Evolutionary conservation across 2,888 invertebrate species (phyloP), one percentile per base, ranked within the genome.

Genomic region (Lysandra bellargus): DNA sequence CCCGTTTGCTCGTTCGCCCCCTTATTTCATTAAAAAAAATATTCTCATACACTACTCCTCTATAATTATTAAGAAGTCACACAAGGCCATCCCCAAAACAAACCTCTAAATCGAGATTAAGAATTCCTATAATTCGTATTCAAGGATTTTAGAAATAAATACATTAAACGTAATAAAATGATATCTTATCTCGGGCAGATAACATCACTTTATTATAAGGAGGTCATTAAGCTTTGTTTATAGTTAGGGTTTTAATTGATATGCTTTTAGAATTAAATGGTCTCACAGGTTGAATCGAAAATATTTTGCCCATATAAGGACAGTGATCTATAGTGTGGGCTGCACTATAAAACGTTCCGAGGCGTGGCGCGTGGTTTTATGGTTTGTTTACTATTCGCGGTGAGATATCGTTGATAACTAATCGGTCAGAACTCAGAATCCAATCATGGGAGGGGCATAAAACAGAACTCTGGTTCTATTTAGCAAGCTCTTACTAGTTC

Each of bases 131-230:
- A 33, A 17, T 37, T 69, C 33, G 33, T 37, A 69, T 69, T 33
- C 33, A 33, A 69, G 33, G 33, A 37, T 69, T 69, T 69, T 69
- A 69, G 69, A 69, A 69, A 33, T 69, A 69, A 69, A 69, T 37
- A 69, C 69, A 69, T 69, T 69, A 69, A 69, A 69, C 69, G 33
- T 69, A 69, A 69, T 69, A 69, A 69, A 69, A 69, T 69, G 69
- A 69, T 69, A 69, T 69, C 69, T 80, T 79, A 81, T 79, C 80
- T 81, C 79, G 79, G 79, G 76, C 76, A 81, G 81, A 79, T 82
- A 81, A 81, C 81, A 81, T 81, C 80, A 80, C 80, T 72, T 33
- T 40, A 81, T 78, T 69, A 69, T 69, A 69, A 69, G 69, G 69
- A 69, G 69, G 33, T 69, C 69, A 69, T 69, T 69, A 69, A 69